Conservation (phyloP, 2,113 vertebrate genomes). For the Trogon melanurus region DNA sequence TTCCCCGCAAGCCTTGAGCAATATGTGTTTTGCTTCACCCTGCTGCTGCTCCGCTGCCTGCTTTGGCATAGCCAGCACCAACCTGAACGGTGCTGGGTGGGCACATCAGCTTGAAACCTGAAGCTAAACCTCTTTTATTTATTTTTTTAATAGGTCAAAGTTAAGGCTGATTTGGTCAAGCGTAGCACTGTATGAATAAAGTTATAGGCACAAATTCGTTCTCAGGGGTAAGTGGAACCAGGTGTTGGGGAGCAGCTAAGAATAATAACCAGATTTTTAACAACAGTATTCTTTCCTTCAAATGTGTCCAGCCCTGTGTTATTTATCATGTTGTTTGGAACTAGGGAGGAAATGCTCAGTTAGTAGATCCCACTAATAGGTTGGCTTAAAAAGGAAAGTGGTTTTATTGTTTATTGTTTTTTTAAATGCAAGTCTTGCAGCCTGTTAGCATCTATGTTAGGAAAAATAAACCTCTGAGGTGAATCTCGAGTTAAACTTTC, state of each 20-base stretch:
- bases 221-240: neutral
- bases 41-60: accelerated
- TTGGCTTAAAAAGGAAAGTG: neutral
- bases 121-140: neutral
- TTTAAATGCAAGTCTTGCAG: neutral
- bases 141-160: neutral
- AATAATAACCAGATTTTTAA: neutral
- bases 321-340: neutral
- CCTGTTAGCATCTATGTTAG: too few relatives aligned
- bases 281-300: neutral
- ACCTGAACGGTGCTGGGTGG: accelerated
- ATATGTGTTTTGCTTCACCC: neutral
- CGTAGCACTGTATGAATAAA: accelerated
- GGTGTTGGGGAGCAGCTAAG: neutral
- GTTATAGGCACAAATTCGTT: neutral
- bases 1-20: neutral
- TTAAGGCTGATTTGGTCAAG: neutral
- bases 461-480: accelerated
- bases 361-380: neutral
- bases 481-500: neutral
- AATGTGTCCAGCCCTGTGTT: accelerated
- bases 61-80: neutral
- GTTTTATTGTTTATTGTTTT: neutral
- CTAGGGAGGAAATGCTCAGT: neutral
- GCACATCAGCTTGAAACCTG: neutral